These are phyloP conservation scores for Champsocephalus esox DNA, from an alignment of 2,797 vertebrate species.

Conservation along the genomic window DNA sequence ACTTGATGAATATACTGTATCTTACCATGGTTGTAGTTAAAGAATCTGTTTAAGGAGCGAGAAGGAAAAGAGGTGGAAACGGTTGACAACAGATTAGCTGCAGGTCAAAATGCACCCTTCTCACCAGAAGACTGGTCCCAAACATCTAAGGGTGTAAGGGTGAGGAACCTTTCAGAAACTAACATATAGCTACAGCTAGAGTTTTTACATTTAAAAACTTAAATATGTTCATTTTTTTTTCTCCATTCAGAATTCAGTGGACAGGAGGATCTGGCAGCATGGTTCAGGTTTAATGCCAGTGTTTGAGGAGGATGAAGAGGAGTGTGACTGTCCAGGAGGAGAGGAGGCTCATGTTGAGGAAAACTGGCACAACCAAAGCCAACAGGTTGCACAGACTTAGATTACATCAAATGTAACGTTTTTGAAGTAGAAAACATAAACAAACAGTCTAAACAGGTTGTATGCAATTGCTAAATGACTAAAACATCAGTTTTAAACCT, in stretches of 20 bases:
- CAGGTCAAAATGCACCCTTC: constrained; percentile 44
- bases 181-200: neutral
- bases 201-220: too few relatives aligned
- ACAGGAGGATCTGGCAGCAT: constrained; percentile 68
- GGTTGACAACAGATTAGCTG: constrained; percentile 48
- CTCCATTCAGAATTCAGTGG: constrained; percentile 60
- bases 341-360: constrained; percentile 44
- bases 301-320: constrained; percentile 67
- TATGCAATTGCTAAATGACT: constrained; percentile 19
- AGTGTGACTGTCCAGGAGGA: constrained; percentile 12
- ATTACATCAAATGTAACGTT: neutral
- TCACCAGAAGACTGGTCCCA: constrained; percentile 54
- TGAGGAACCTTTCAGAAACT: constrained; percentile 40
- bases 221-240: neutral
- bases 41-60: constrained; percentile 83
- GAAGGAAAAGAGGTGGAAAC: constrained; percentile 64
- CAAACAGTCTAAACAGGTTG: neutral
- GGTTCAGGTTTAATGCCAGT: constrained; percentile 61
- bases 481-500: constrained; percentile 8
- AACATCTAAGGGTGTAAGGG: constrained; percentile 66
- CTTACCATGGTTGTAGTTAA: constrained; percentile 72
- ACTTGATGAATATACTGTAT: neutral
- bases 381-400: constrained; percentile 51
- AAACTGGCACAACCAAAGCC: constrained; percentile 45
- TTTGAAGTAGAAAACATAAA: neutral